Conservation (phyloP, 2,888 invertebrate species). For the Melanostoma scalare region DNA sequence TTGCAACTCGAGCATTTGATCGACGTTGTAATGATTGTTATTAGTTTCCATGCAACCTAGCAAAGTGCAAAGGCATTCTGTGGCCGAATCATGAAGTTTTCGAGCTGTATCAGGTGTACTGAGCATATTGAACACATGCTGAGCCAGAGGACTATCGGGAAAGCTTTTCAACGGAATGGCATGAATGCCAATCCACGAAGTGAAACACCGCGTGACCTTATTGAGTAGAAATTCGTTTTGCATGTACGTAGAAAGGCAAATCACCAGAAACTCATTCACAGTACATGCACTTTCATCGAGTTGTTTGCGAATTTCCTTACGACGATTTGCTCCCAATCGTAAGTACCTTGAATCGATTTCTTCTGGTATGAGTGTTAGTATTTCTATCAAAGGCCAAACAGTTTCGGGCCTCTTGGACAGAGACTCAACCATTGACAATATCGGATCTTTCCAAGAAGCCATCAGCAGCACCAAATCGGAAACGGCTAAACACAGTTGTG, state of each 20-base stretch:
- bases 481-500: slow-evolving; percentile 95
- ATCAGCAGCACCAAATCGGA: slow-evolving; percentile 97
- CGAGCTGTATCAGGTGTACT: slow-evolving; percentile 85
- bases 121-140: slow-evolving; percentile 88
- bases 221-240: slow-evolving; percentile 86
- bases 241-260: slow-evolving; percentile 87
- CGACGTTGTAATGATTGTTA: slow-evolving; percentile 83
- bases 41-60: slow-evolving; percentile 91
- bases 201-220: slow-evolving; percentile 92
- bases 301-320: slow-evolving; percentile 92
- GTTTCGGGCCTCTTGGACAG: slow-evolving; percentile 86
- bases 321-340: slow-evolving; percentile 94
- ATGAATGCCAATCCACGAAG: slow-evolving; percentile 94
- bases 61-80: slow-evolving; percentile 94
- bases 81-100: slow-evolving; percentile 92
- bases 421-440: slow-evolving; percentile 91
- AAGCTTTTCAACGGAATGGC: slow-evolving; percentile 90
- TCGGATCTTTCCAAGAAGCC: slow-evolving; percentile 95
- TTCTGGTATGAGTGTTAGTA: slow-evolving; percentile 96
- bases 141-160: slow-evolving; percentile 88
- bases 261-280: slow-evolving; percentile 90
- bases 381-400: slow-evolving; percentile 93
- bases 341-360: slow-evolving; percentile 93
- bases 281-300: slow-evolving; percentile 89
- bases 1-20: slow-evolving; percentile 88